A percentile compares a stretch with the other conserved stretches of the same genome.
Conservation (phyloP, 2,113 vertebrate genomes). For the Prunella himalayana region DNA sequence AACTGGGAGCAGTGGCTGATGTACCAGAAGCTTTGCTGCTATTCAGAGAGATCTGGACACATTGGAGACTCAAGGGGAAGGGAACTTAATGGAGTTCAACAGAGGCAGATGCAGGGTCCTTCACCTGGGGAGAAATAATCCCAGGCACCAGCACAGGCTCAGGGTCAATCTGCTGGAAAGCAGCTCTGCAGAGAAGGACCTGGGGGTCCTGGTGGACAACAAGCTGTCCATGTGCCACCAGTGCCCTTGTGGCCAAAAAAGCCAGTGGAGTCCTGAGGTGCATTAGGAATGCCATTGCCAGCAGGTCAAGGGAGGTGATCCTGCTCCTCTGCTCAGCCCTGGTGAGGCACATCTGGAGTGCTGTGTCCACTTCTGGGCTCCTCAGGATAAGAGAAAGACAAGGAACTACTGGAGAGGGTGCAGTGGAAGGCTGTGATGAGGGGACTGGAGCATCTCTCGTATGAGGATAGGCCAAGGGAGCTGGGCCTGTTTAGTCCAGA, state of each 20-base stretch:
- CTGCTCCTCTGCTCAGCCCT: neutral
- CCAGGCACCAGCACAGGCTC: fast-evolving
- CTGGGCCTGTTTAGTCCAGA: neutral
- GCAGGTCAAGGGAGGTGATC: fast-evolving
- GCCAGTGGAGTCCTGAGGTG: fast-evolving
- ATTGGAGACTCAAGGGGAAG: neutral
- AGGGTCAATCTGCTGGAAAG: neutral
- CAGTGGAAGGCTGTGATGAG: neutral
- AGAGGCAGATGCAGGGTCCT: neutral
- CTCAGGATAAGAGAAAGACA: neutral
- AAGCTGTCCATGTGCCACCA: neutral
- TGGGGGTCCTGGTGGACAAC: neutral
- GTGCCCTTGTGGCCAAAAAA: neutral
- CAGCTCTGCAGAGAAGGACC: neutral
- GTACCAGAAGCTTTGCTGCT: neutral
- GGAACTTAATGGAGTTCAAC: neutral
- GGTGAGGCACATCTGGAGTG: neutral
- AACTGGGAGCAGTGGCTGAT: neutral
- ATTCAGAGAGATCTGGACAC: neutral
- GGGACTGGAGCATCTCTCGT: neutral
- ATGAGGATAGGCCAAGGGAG: neutral
- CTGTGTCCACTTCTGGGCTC: neutral
- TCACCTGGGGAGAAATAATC: neutral
- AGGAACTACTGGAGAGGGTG: neutral
- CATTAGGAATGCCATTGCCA: neutral